Evolutionary conservation across 2,888 invertebrate genomes (phyloP).

Genomic region (Ellobium chinense): DNA sequence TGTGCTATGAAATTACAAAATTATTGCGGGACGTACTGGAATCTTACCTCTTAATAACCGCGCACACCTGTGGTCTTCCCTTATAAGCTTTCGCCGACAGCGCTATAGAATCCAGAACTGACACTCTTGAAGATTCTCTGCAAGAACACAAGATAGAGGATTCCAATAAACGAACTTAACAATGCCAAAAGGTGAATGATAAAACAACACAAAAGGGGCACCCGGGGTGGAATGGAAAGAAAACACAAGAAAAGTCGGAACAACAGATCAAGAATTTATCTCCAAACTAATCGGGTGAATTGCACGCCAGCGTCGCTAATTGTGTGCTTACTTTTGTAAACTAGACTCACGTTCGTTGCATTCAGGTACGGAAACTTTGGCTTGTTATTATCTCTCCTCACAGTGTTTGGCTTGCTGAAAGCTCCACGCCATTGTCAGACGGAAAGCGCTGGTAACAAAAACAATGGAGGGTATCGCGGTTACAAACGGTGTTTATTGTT

Average conservation of each 20-base stretch:
- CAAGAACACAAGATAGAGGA: too few species aligned
- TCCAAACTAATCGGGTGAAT: background rate
- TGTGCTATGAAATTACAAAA: too few species aligned
- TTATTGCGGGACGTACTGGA: too few species aligned
- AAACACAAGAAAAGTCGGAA: background rate
- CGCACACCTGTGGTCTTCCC: too few species aligned
- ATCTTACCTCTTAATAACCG: too few species aligned
- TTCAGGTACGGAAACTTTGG: background rate
- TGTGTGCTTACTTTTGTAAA: background rate
- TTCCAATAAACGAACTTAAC: too few species aligned
- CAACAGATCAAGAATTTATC: background rate
- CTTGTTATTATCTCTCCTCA: background rate
- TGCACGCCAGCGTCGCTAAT: background rate
- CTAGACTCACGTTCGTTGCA: background rate
- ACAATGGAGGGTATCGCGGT: background rate
- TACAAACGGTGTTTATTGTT: background rate
- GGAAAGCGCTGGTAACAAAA: background rate
- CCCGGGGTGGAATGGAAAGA: background rate
- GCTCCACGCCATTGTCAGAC: background rate
- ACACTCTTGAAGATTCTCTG: too few species aligned
- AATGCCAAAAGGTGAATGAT: background rate
- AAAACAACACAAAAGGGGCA: background rate
- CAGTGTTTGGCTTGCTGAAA: background rate
- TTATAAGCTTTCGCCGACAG: too few species aligned
- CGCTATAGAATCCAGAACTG: too few species aligned